Conservation (phyloP, 2,797 vertebrate genomes). For the Dallia pectoralis region DNA sequence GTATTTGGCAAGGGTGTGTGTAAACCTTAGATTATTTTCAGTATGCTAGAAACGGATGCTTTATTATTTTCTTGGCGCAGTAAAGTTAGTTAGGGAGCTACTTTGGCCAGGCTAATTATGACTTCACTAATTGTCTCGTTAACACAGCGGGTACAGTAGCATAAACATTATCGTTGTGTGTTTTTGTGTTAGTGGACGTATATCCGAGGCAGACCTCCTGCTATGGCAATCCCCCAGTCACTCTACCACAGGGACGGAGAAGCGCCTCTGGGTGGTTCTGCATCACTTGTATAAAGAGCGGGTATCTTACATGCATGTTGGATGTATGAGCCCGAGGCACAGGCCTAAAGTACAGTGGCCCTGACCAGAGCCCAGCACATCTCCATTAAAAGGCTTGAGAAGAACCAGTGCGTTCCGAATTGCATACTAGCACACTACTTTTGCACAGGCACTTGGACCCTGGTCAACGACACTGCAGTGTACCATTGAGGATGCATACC, state of each 20-base stretch:
- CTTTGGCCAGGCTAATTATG: constrained; percentile 50
- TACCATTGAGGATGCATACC: not conserved
- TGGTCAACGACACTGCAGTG: too few relatives aligned
- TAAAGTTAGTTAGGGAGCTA: constrained; percentile 32
- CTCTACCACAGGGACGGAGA: constrained; percentile 22
- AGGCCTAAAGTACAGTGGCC: not conserved
- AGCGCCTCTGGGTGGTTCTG: constrained; percentile 4
- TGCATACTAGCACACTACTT: not conserved
- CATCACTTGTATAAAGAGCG: constrained; percentile 5
- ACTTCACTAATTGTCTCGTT: constrained; percentile 48
- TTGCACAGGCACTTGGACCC: too few relatives aligned
- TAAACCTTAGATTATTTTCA: too few relatives aligned
- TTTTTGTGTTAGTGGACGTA: constrained; percentile 4
- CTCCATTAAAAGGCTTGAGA: not conserved
- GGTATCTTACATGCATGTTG: not conserved
- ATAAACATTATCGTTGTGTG: constrained; percentile 32
- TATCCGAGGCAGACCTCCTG: constrained; percentile 2
- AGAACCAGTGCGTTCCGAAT: not conserved
- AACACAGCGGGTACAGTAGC: constrained; percentile 16
- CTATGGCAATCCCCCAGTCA: constrained; percentile 31
- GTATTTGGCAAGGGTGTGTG: too few relatives aligned
- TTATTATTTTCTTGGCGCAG: constrained; percentile 36
- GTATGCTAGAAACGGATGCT: constrained; percentile 37
- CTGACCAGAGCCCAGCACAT: not conserved
- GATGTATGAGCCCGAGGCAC: not conserved